Conservation (phyloP, 2,797 vertebrate genomes). For the Falco concolor region DNA sequence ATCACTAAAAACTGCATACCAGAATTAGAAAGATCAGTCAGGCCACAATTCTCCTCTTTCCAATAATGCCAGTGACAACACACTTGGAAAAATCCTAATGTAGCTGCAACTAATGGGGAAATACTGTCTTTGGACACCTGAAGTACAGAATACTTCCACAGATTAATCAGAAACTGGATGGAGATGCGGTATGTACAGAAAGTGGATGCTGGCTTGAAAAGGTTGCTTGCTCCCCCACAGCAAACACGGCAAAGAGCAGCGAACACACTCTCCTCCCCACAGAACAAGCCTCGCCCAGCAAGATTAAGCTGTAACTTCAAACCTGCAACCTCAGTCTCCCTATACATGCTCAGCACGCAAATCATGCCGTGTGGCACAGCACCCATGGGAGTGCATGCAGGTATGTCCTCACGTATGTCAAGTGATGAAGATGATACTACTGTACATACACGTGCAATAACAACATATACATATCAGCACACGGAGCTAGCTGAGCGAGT, state of each 20-base stretch:
- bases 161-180: neutral
- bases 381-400: too few species aligned
- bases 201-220: neutral
- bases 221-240: neutral
- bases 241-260: neutral
- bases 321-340: neutral
- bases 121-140: neutral
- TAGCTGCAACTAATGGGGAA: neutral
- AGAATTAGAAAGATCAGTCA: neutral
- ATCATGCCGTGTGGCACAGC: accelerated
- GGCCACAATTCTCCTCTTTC: neutral
- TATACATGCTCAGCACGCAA: accelerated
- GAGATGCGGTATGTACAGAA: neutral
- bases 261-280: neutral
- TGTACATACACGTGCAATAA: accelerated
- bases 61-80: neutral
- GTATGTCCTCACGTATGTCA: neutral
- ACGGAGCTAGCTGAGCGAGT: neutral
- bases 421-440: too few species aligned
- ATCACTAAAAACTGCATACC: neutral
- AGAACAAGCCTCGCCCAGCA: neutral
- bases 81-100: neutral
- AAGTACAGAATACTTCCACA: neutral
- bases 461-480: neutral
- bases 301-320: neutral